A percentile compares a stretch with the other conserved stretches of the same genome.
phyloP scores from a whole-genome alignment of 2,888 invertebrate genomes.

The Acanthopleura granulata region DNA sequence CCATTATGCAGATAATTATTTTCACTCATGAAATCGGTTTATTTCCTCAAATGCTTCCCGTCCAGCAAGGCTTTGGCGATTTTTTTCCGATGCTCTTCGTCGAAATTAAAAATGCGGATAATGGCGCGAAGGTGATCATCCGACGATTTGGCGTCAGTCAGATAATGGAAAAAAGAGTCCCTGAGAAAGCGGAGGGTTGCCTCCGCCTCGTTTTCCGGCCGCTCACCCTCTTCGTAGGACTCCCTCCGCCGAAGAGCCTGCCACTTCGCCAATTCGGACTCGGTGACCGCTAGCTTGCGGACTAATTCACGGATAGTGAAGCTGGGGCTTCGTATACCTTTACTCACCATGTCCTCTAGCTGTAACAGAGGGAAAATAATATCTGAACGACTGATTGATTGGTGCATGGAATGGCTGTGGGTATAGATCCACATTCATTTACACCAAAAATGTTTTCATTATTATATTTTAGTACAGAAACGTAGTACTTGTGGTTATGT shows the following conservation, averaged over 20 bases:
- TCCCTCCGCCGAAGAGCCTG: conserved; percentile 55
- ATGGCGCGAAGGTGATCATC: conserved; percentile 60
- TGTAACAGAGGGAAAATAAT: conserved; percentile 30
- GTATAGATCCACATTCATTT: too few relatives aligned
- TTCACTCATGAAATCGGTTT: neutral
- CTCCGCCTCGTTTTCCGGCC: conserved; percentile 59
- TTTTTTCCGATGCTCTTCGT: conserved; percentile 54
- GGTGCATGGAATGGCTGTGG: neutral
- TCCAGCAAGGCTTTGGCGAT: conserved; percentile 42
- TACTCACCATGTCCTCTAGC: conserved; percentile 53
- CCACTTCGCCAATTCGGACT: conserved; percentile 63
- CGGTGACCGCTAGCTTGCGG: conserved; percentile 55
- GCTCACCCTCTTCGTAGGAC: conserved; percentile 52
- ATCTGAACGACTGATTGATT: neutral
- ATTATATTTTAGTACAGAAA: too few relatives aligned
- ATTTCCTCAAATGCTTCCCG: conserved; percentile 27
- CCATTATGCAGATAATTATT: too few relatives aligned
- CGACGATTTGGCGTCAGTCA: conserved; percentile 48
- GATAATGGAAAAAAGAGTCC: conserved; percentile 62
- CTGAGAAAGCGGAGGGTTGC: conserved; percentile 57
- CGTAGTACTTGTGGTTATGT: too few relatives aligned
- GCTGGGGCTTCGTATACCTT: conserved; percentile 31
- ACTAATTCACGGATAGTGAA: conserved; percentile 57
- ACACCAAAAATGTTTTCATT: too few relatives aligned
- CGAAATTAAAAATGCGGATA: conserved; percentile 59